Percentiles rank a stretch among this genome's conserved stretches.
Evolutionary conservation across 1,140 invertebrate genomes (phyloP).

Genomic region (Hetaerina americana): DNA sequence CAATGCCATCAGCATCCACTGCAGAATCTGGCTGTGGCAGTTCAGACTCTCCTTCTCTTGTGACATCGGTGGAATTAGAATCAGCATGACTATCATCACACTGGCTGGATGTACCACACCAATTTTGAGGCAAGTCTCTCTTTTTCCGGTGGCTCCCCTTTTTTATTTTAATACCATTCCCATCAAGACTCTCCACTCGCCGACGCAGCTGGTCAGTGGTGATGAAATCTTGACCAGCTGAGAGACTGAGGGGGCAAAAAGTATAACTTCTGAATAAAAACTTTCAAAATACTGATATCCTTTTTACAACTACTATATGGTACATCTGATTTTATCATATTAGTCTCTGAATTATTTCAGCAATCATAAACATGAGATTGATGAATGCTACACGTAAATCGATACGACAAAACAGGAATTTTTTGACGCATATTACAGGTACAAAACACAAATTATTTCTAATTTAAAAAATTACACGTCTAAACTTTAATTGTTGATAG

Average conservation of each 20-base stretch:
- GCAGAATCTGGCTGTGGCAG: slow-evolving; percentile 22
- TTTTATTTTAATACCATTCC: neutral
- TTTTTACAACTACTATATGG: neutral
- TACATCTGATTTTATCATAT: slow-evolving; percentile 9
- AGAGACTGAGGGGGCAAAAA: slow-evolving; percentile 39
- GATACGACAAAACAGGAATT: too few species aligned
- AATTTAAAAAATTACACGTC: too few species aligned
- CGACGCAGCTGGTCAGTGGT: slow-evolving; percentile 61
- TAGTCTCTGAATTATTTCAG: neutral
- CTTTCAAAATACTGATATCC: neutral
- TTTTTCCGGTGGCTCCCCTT: slow-evolving; percentile 11
- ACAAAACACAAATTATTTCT: too few species aligned
- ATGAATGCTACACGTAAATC: too few species aligned
- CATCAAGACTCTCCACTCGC: slow-evolving; percentile 32
- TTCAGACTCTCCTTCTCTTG: slow-evolving; percentile 17
- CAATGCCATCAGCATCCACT: slow-evolving; percentile 19
- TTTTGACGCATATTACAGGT: too few species aligned
- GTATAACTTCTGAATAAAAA: neutral
- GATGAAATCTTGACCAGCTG: slow-evolving; percentile 73
- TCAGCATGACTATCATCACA: neutral
- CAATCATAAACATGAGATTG: neutral
- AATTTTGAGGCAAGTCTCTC: slow-evolving; percentile 4
- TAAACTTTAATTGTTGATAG: too few species aligned
- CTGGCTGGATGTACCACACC: neutral
- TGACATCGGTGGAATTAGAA: slow-evolving; percentile 26